Evolutionary conservation across 37 sponge, comb jelly and placozoan species (phyloP).

Genomic region (Hormiphora californensis): DNA sequence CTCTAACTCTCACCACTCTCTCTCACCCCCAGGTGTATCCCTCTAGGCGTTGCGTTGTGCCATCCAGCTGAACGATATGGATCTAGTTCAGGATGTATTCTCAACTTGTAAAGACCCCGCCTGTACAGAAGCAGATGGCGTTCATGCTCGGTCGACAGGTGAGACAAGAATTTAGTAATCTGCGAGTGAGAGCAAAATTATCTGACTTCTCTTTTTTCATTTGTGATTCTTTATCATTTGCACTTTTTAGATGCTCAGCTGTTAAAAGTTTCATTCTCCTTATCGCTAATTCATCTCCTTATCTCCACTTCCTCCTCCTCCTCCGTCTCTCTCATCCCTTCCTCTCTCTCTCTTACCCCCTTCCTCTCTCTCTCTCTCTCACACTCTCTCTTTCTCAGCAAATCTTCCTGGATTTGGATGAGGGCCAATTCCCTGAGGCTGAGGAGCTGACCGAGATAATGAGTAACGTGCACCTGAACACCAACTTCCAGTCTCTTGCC

Average conservation of each 20-base stretch:
- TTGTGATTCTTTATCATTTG: too few relatives aligned
- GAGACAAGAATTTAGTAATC: too few relatives aligned
- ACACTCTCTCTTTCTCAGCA: conserved; percentile 63
- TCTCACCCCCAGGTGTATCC: conserved; percentile 48
- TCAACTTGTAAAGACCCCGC: conserved; percentile 64
- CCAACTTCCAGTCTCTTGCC: conserved; percentile 83
- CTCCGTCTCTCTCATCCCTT: too few relatives aligned
- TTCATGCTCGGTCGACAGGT: conserved; percentile 83
- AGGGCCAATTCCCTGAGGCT: conserved; percentile 60
- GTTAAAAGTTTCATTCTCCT: too few relatives aligned
- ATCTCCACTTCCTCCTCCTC: too few relatives aligned
- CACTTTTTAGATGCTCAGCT: too few relatives aligned
- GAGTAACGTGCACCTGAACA: conserved; percentile 86
- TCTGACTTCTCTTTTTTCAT: too few relatives aligned
- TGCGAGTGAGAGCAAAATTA: too few relatives aligned
- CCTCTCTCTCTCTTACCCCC: too few relatives aligned
- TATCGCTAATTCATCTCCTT: too few relatives aligned
- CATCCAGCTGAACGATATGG: conserved; percentile 77
- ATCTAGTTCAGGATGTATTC: conserved; percentile 70
- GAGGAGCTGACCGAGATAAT: conserved; percentile 83
- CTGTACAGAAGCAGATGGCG: conserved; percentile 87
- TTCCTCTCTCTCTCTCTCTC: too few relatives aligned
- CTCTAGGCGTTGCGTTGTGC: conserved; percentile 83
- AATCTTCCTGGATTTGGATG: conserved; percentile 82
- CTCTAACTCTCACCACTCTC: neutral